Evolutionary conservation across 1,140 invertebrate genomes (phyloP), one percentile per base, ranked within the genome.

Genomic region (Piezodorus guildinii): DNA sequence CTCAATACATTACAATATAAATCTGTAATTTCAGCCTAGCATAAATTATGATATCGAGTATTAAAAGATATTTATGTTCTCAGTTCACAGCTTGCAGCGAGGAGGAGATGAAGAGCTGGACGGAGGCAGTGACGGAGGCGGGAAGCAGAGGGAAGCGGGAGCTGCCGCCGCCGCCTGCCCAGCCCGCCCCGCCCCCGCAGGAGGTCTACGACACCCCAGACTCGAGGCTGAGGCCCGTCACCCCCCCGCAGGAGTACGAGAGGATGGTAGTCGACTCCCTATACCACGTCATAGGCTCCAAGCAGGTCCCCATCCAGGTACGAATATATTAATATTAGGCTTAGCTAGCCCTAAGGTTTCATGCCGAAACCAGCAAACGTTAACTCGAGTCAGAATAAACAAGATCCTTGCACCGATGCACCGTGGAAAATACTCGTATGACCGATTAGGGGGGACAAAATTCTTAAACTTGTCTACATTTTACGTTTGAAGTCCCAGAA

Each of bases 1-100:
- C n/a, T n/a, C n/a, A n/a, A n/a, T n/a, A n/a, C n/a, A n/a, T n/a
- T n/a, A n/a, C n/a, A n/a, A n/a, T n/a, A n/a, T n/a, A n/a, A n/a
- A n/a, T n/a, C n/a, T n/a, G n/a, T n/a, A n/a, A n/a, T n/a, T n/a
- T n/a, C n/a, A n/a, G n/a, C n/a, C n/a, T n/a, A n/a, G n/a, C n/a
- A n/a, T n/a, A n/a, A n/a, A n/a, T n/a, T n/a, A n/a, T n/a, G n/a
- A 30, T 3, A 30, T 4, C 27, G 27, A 8, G 27, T 8, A 3
- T 30, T 30, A 30, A 30, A 30, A 30, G 8, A 30, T n/a, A n/a
- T n/a, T 6, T 39, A 39, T 12, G 2, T 10, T 56, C 3, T n/a
- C 34, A 68, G 67, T 68, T 68, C 25, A 66, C 65, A 44, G 62
- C 65, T 46, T 46, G 60, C 23, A 66, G 60, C 19, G 27, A 62